phyloP scores from a whole-genome alignment of 1,140 invertebrate genomes.

The Antheraea pernyi region DNA sequence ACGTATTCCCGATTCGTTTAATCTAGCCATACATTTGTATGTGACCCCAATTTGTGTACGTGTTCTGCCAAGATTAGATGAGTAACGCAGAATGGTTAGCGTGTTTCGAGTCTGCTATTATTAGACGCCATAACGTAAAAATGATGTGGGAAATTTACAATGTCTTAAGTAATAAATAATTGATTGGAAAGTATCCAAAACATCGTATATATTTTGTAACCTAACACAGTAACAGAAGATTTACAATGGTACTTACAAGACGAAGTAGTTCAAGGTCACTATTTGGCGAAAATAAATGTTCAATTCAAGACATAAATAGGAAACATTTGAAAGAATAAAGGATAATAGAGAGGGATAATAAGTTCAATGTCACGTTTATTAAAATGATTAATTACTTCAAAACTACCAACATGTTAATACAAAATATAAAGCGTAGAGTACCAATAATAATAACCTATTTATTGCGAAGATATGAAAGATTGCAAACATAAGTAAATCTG shows the following conservation, averaged over 20 bases:
- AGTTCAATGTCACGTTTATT: too few species aligned
- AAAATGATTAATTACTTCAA: too few species aligned
- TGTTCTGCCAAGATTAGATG: conserved; percentile 52
- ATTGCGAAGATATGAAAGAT: not conserved
- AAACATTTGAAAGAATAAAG: not conserved
- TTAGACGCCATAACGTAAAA: not conserved
- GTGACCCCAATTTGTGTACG: conserved; percentile 53
- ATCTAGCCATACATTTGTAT: conserved; percentile 32
- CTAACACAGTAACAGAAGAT: too few species aligned
- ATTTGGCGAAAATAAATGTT: not conserved
- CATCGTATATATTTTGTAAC: too few species aligned
- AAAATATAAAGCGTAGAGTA: too few species aligned
- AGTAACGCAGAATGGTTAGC: conserved; percentile 16
- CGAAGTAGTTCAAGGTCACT: not conserved
- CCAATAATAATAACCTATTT: not conserved
- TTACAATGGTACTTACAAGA: not conserved
- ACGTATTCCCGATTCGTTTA: conserved; percentile 28
- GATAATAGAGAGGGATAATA: too few species aligned
- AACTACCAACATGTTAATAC: not conserved
- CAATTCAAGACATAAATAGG: not conserved
- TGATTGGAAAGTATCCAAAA: conserved; percentile 1
- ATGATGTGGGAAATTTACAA: not conserved
- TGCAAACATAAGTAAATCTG: not conserved
- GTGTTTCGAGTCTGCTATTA: not conserved
- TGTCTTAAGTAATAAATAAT: not conserved